Base-by-base conservation (phyloP, 35 echinoderm and acorn worm genomes). In the Apostichopus californicus region DNA sequence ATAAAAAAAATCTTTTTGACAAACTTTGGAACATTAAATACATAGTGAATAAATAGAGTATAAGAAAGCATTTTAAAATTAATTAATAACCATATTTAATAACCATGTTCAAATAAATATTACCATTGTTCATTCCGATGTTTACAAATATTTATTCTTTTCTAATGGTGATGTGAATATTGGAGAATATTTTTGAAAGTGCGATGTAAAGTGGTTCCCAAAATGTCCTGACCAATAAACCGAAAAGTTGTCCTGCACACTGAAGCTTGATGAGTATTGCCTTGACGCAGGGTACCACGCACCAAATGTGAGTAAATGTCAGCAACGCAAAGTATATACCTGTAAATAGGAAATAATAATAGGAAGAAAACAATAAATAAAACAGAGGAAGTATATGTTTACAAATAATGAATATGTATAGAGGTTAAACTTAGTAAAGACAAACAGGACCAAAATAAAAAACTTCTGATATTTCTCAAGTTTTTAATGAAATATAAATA, bases 301-400 rank as follows among this genome's bases (percentile, higher is more conserved):
- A 95, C 96, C 96, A 98, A 46, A 98, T 94, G 66, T 98, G 96
- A 25, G 83, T 86, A 87, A 98, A 98, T 1, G 96, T 98, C 68
- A 98, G 75, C 21, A 55, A 78, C 5, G 96, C 96, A 77, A 98
- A 95, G 5, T 88, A 73, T 23, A 93, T 78, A 52, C 92, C 92
- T 87, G 0, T 46, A 46, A 3, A 46, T 3, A 46, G 34, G 34
- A 46, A 46, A 46, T 46, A 46, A 57, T 12, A 65, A 23, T 61
- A 63, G 13, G 12, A 55, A 28, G 11, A 58, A 64, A 22, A 87
- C 22, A 87, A 28, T 0, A 0, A 0, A 18, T 72, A 72, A 72
- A n/a, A 12, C 68, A 72, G 6, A 6, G 68, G 68, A 6, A 72
- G n/a, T 72, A 72, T 72, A 72, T 72, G n/a, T 72, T 72, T 5